These are phyloP conservation scores for Euphonia xanthogaster DNA, from an alignment of 2,797 vertebrate species.

Conservation along the genomic window DNA sequence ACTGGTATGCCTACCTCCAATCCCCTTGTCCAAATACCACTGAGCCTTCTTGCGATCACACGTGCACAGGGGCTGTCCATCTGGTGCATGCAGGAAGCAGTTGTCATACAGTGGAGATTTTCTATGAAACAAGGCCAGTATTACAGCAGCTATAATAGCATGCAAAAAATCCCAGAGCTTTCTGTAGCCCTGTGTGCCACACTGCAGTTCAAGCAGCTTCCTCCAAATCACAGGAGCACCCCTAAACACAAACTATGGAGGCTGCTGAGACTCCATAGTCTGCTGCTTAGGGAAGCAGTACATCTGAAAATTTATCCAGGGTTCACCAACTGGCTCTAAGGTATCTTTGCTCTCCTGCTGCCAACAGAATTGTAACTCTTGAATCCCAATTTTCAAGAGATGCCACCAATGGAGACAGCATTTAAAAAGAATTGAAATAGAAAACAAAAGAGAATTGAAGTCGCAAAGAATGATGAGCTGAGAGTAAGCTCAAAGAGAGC, in stretches of 20 bases:
- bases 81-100: constrained; percentile 96
- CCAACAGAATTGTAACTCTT: background rate
- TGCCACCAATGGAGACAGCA: background rate
- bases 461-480: background rate
- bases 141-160: background rate
- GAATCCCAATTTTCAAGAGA: background rate
- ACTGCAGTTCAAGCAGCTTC: background rate
- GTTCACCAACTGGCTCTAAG: background rate
- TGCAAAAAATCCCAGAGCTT: background rate
- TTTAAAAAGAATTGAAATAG: background rate
- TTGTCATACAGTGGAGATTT: constrained; percentile 98
- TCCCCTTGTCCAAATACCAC: constrained; percentile 98
- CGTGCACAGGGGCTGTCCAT: constrained; percentile 94
- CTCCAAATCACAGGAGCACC: background rate
- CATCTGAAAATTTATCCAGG: background rate
- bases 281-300: background rate
- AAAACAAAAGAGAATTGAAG: background rate
- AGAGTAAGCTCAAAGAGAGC: background rate
- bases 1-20: constrained; percentile 84
- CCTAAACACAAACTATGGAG: background rate
- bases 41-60: constrained; percentile 98
- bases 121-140: constrained; percentile 71
- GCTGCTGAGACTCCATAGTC: background rate
- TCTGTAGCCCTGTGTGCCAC: background rate
- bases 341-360: background rate